phyloP scores from a whole-genome alignment of 2,113 vertebrate species.

The Oryzias woworae region DNA sequence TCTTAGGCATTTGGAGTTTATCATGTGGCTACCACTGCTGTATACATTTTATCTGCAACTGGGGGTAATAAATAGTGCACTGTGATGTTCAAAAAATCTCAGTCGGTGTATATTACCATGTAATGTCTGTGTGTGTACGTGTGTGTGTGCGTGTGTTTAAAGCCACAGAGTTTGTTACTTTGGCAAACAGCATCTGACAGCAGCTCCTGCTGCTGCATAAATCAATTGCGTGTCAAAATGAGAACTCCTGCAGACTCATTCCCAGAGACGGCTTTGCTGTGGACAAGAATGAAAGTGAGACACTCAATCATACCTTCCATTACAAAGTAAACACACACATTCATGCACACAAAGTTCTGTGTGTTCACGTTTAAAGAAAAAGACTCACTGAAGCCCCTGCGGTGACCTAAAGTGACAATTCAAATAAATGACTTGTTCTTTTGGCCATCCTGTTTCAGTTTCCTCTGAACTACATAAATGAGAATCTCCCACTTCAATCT shows the following conservation, averaged over 20 bases:
- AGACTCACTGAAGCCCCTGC: background rate
- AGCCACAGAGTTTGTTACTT: slow-evolving; percentile 43
- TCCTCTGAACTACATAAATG: slow-evolving; percentile 7
- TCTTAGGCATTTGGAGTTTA: background rate
- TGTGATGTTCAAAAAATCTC: slow-evolving; percentile 44
- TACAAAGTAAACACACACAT: slow-evolving; percentile 8
- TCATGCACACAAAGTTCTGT: background rate
- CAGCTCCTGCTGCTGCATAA: slow-evolving; percentile 21
- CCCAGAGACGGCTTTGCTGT: slow-evolving; percentile 28
- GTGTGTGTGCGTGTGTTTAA: slow-evolving; percentile 34
- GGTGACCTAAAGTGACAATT: background rate
- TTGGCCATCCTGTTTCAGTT: slow-evolving; percentile 8
- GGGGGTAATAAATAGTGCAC: slow-evolving; percentile 18
- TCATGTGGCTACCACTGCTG: background rate
- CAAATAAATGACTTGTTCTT: slow-evolving; percentile 37
- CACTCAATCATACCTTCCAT: slow-evolving; percentile 17
- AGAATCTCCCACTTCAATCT: slow-evolving; percentile 42
- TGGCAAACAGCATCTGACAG: slow-evolving; percentile 21
- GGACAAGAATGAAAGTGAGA: slow-evolving; percentile 5
- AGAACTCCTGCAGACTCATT: slow-evolving; percentile 50
- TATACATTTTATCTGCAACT: slow-evolving; percentile 1
- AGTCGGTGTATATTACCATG: slow-evolving; percentile 13
- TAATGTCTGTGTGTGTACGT: slow-evolving; percentile 3
- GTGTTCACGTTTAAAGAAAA: background rate
- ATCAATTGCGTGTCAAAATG: slow-evolving; percentile 44